Conservation (phyloP, 2,113 vertebrate genomes). For the Gymnobelideus leadbeateri region DNA sequence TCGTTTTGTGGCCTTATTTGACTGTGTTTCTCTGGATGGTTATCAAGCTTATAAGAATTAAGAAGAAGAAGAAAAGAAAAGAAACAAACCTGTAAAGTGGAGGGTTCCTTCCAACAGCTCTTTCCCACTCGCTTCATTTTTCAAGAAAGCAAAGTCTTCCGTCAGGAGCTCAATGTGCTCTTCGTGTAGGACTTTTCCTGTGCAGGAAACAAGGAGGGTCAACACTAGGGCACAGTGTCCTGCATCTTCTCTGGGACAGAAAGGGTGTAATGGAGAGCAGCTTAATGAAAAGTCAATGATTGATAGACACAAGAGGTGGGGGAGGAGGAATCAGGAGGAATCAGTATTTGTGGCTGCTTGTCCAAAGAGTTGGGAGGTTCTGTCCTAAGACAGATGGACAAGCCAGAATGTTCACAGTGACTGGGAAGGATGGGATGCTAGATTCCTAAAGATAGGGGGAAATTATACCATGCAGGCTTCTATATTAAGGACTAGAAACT, state of each 20-base stretch:
- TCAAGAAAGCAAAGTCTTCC: slow-evolving; percentile 92
- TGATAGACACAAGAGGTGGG: neutral
- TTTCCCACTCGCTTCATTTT: slow-evolving; percentile 91
- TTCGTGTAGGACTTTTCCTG: slow-evolving; percentile 92
- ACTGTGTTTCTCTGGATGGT: neutral
- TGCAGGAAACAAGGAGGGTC: slow-evolving; percentile 41
- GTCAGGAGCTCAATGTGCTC: slow-evolving; percentile 95
- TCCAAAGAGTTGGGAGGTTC: neutral
- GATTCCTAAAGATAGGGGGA: neutral
- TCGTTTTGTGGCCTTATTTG: neutral
- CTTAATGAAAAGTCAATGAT: neutral
- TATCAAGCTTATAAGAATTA: too few relatives aligned
- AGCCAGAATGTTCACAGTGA: neutral
- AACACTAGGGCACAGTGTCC: neutral
- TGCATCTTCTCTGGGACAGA: neutral
- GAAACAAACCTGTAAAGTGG: slow-evolving; percentile 93
- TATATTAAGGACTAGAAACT: neutral
- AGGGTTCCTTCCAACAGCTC: slow-evolving; percentile 90
- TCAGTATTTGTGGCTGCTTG: neutral
- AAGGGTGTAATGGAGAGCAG: too few relatives aligned
- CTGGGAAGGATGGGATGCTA: neutral
- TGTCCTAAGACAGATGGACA: neutral
- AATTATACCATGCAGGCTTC: neutral
- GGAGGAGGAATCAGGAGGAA: neutral
- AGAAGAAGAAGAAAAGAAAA: neutral